phyloP scores from a whole-genome alignment of 92 coral and sea anemone species.

The Metridium senile region DNA sequence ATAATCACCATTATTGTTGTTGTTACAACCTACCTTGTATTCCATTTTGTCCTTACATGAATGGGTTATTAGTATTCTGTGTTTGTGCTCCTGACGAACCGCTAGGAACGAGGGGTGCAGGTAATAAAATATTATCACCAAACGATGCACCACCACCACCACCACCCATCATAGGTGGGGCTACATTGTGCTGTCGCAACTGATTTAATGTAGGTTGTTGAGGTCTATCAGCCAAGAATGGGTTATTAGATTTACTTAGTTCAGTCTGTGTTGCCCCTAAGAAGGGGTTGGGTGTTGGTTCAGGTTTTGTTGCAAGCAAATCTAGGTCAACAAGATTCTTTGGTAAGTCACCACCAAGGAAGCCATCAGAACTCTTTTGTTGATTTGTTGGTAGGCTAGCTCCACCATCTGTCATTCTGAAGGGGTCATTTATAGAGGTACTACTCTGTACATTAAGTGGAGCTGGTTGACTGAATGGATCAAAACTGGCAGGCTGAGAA shows the following conservation, averaged over 20 bases:
- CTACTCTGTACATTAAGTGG: constrained; percentile 21
- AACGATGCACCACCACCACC: constrained; percentile 24
- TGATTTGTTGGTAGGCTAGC: constrained; percentile 29
- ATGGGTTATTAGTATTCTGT: constrained; percentile 73
- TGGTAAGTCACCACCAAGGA: constrained; percentile 66
- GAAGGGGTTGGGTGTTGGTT: constrained; percentile 84
- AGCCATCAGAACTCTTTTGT: constrained; percentile 45
- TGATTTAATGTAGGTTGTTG: constrained; percentile 95
- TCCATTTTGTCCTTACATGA: constrained; percentile 47
- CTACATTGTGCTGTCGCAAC: constrained; percentile 64
- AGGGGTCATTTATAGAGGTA: constrained; percentile 37
- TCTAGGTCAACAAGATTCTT: constrained; percentile 87
- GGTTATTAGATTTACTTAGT: constrained; percentile 75
- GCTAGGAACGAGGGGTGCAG: constrained; percentile 90
- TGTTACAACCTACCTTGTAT: not conserved
- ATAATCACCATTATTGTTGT: not conserved
- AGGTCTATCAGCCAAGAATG: constrained; percentile 93
- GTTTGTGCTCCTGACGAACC: constrained; percentile 49
- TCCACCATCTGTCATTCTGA: constrained; percentile 33
- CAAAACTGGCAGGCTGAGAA: constrained; percentile 30
- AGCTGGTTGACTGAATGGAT: constrained; percentile 62
- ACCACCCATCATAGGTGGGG: constrained; percentile 41
- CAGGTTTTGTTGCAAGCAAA: constrained; percentile 67
- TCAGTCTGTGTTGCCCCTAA: constrained; percentile 66
- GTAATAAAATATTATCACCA: constrained; percentile 71